phyloP scores from a whole-genome alignment of 1,140 invertebrate genomes.

The Phthorimaea operculella region DNA sequence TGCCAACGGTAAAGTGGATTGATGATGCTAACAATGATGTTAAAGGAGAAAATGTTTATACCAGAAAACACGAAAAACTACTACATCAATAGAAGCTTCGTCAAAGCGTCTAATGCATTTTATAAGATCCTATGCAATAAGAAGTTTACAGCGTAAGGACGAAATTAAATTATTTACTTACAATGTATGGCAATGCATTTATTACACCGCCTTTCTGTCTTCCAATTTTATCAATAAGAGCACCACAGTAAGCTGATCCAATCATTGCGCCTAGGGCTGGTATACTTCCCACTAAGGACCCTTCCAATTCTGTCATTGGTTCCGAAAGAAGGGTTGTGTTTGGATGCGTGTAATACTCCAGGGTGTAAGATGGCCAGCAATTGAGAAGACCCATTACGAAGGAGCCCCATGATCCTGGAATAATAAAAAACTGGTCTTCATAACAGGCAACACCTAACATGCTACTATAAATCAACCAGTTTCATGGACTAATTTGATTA shows the following conservation, averaged over 20 bases:
- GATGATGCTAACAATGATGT: no score
- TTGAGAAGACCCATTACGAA: constrained; percentile 27
- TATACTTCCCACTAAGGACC: constrained; percentile 49
- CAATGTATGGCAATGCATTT: constrained; percentile 63
- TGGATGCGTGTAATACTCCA: constrained; percentile 15
- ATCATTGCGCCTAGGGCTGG: constrained; percentile 62
- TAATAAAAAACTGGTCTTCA: constrained; percentile 3
- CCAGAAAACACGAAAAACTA: no score
- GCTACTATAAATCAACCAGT: no score
- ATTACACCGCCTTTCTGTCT: constrained; percentile 67
- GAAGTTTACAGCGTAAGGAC: no score
- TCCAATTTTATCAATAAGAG: constrained; percentile 69
- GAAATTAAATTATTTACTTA: constrained; percentile 28
- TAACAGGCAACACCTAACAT: neutral
- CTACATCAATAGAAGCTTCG: no score
- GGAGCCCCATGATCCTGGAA: constrained; percentile 31
- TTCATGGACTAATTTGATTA: no score
- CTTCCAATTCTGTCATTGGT: constrained; percentile 27
- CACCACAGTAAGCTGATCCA: constrained; percentile 53
- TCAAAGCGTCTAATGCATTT: no score
- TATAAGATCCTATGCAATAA: no score
- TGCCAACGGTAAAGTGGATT: no score
- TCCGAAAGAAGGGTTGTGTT: constrained; percentile 25
- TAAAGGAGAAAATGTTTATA: no score
- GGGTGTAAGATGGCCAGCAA: constrained; percentile 45